Evolutionary conservation across 2,888 invertebrate species (phyloP), one percentile per base, ranked within the genome.

Genomic region (Parochlus steinenii): DNA sequence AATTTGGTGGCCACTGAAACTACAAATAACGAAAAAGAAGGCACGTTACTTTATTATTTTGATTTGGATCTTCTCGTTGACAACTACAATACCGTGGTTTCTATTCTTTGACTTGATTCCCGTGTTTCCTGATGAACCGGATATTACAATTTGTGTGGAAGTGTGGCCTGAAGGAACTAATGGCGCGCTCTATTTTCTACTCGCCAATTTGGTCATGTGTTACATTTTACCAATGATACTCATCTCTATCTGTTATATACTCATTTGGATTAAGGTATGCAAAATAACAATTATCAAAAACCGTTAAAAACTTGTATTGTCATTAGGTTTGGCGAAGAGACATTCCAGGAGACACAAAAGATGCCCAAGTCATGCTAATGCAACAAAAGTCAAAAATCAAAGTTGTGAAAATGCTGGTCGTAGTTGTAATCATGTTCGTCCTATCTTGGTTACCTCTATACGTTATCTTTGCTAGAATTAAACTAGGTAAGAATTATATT

Each of bases 361-460:
- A 86, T 50, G 83, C 81, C 4, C 83, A 83, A 52, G 82, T 87
- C 77, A 85, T 86, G 55, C 70, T 81, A 44, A 82, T 89, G 75
- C 86, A 87, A 54, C 86, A 90, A 49, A 86, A 86, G 58, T 89
- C 89, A 27, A 90, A 90, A 63, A 82, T 89, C 24, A 89, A 89
- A 58, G 90, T 89, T 27, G 80, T 90, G 15, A 90, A 90, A 62
- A 92, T 92, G 92, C 64, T 92, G 40, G 78, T 89, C 1, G 85
- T 80, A 12, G 90, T 92, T 22, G 87, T 92, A 14, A 79, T 92
- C 37, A 63, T 89, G n/a, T 92, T 92, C 55, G 86, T 89, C 1
- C 63, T 89, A 3, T 89, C 89, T 22, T 92, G 92, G 92, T 64
- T 89, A 50, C 92, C 92, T 0, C 65, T 92, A 23, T 92, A 92